Evolutionary conservation across 2,888 invertebrate genomes (phyloP).

Genomic region (Mesorhabditis sp.): DNA sequence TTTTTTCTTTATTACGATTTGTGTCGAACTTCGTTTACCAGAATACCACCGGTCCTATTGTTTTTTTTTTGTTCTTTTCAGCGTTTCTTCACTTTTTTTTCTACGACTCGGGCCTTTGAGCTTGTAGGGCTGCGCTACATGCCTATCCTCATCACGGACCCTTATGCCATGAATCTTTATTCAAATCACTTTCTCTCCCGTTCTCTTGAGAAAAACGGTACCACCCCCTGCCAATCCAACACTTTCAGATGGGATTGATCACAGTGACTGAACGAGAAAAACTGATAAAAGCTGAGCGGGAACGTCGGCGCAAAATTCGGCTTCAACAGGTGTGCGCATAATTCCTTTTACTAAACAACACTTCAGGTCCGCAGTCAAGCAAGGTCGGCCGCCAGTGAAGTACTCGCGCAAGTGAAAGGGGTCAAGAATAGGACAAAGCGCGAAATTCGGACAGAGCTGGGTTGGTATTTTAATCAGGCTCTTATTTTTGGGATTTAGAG

Average conservation of each 20-base stretch:
- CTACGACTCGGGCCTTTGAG: too few relatives aligned
- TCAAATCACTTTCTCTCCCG: too few relatives aligned
- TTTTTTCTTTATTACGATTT: too few relatives aligned
- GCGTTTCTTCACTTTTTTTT: too few relatives aligned
- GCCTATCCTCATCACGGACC: too few relatives aligned
- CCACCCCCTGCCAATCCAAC: too few relatives aligned
- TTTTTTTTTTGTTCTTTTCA: too few relatives aligned
- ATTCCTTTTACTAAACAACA: neutral
- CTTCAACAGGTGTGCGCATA: neutral
- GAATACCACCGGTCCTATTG: too few relatives aligned
- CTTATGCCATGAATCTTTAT: too few relatives aligned
- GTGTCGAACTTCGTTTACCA: too few relatives aligned
- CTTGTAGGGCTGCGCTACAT: too few relatives aligned
- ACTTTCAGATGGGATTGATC: neutral
- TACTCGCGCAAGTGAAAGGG: neutral
- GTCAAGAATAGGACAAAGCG: neutral
- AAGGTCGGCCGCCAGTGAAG: neutral
- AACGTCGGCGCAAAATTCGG: neutral
- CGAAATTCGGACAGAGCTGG: neutral
- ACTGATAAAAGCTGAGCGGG: neutral
- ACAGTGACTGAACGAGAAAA: neutral
- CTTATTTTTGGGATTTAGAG: neutral
- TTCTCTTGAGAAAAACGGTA: too few relatives aligned
- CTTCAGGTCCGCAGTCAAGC: neutral
- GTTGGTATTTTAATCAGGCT: neutral